Evolutionary conservation across 2,888 invertebrate genomes (phyloP).

Genomic region (Synergus gifuensis): DNA sequence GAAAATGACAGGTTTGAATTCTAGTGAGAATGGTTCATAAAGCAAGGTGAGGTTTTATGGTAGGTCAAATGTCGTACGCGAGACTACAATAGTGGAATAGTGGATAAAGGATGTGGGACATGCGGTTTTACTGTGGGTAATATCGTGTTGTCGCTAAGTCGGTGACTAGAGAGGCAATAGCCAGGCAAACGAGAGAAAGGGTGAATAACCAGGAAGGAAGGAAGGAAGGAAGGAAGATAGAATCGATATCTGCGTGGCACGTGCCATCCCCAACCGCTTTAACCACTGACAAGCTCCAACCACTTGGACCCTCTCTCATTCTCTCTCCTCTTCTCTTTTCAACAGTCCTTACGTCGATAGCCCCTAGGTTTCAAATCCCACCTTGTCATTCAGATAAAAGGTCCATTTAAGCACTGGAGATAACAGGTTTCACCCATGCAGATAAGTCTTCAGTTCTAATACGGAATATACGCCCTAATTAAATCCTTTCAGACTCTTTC

Average conservation of each 20-base stretch:
- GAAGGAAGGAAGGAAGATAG: conserved; percentile 55
- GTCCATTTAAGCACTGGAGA: conserved; percentile 11
- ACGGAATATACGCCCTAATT: neutral
- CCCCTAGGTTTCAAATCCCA: conserved; percentile 50
- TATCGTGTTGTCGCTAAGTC: conserved; percentile 48
- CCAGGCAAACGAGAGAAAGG: conserved; percentile 43
- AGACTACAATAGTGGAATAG: conserved; percentile 39
- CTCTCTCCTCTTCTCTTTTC: conserved; percentile 64
- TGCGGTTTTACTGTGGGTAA: conserved; percentile 46
- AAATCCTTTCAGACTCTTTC: neutral
- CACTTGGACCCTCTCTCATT: conserved; percentile 61
- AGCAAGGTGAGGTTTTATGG: conserved; percentile 19
- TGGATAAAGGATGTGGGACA: conserved; percentile 34
- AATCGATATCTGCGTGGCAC: conserved; percentile 64
- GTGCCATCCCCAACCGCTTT: conserved; percentile 55
- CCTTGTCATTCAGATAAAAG: conserved; percentile 32
- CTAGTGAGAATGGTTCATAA: conserved; percentile 29
- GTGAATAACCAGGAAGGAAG: conserved; percentile 46
- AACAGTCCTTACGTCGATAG: conserved; percentile 59
- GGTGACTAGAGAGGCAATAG: conserved; percentile 52
- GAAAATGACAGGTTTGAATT: neutral
- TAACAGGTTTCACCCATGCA: conserved; percentile 3
- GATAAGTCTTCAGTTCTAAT: conserved; percentile 1
- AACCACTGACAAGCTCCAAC: conserved; percentile 56
- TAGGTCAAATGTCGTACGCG: conserved; percentile 6